phyloP scores from a whole-genome alignment of 2,888 invertebrate genomes.

The Geophilus truncorum region DNA sequence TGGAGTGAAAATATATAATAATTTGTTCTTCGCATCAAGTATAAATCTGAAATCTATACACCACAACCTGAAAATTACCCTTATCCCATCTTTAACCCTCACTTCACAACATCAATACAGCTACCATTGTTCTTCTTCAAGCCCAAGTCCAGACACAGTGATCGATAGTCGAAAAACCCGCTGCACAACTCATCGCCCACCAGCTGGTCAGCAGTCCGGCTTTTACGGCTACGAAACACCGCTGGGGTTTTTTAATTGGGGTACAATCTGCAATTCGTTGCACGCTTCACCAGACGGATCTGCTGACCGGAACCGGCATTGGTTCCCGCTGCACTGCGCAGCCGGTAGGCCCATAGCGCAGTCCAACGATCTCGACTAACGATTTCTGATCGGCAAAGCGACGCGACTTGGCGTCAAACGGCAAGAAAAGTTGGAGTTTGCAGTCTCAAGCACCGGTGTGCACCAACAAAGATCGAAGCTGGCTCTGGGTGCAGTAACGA shows the following conservation, averaged over 20 bases:
- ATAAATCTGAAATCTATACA: too few species aligned
- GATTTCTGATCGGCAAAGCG: background rate
- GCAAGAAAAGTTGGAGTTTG: background rate
- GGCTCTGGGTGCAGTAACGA: background rate
- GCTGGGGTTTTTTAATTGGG: background rate
- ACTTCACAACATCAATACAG: too few species aligned
- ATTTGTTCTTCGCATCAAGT: too few species aligned
- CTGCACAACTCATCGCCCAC: background rate
- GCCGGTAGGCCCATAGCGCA: background rate
- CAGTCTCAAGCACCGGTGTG: background rate
- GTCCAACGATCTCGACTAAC: background rate
- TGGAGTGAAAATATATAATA: too few species aligned
- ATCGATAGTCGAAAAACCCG: background rate
- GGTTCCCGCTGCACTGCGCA: background rate
- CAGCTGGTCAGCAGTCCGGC: background rate
- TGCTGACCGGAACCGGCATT: background rate
- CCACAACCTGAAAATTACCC: too few species aligned
- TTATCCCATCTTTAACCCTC: too few species aligned
- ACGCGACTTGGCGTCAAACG: background rate
- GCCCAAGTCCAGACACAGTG: too few species aligned
- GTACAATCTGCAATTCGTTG: background rate
- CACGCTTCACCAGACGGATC: background rate
- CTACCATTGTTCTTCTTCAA: too few species aligned
- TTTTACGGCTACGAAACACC: background rate
- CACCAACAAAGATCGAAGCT: background rate